phyloP scores from a whole-genome alignment of 2,797 vertebrate genomes.

The Cyprinodon diabolis region DNA sequence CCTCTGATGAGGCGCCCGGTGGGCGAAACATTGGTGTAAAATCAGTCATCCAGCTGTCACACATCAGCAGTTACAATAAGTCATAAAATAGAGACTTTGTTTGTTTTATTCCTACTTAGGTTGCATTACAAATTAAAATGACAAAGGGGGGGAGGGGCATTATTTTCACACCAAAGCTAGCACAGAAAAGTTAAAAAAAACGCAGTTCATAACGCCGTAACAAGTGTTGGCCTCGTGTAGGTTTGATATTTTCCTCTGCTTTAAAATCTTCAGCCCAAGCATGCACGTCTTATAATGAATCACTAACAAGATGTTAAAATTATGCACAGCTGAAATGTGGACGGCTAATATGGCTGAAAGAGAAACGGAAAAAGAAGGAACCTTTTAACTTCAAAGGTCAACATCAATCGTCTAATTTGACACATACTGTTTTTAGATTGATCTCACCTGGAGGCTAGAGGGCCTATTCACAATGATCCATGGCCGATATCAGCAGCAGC shows the following conservation, averaged over 20 bases:
- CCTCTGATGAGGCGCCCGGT: constrained; percentile 1
- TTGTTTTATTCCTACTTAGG: constrained; percentile 64
- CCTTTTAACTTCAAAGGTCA: constrained; percentile 33
- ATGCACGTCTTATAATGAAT: constrained; percentile 57
- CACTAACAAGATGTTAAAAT: constrained; percentile 55
- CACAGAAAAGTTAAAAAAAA: constrained; percentile 56
- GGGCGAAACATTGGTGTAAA: constrained; percentile 42
- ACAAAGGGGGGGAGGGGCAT: constrained; percentile 30
- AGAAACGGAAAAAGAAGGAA: constrained; percentile 28
- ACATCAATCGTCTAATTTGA: constrained; percentile 57
- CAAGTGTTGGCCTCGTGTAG: constrained; percentile 36
- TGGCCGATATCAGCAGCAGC: constrained; percentile 59
- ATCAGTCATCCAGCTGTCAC: constrained; percentile 50
- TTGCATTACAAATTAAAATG: constrained; percentile 65
- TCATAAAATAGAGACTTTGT: constrained; percentile 53
- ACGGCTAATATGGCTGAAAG: constrained; percentile 35
- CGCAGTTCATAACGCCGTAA: constrained; percentile 48
- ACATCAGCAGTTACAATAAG: constrained; percentile 51
- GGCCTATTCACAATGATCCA: constrained; percentile 57
- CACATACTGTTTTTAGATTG: constrained; percentile 33
- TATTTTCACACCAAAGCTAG: constrained; percentile 59
- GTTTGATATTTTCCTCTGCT: constrained; percentile 24
- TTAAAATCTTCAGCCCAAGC: constrained; percentile 49
- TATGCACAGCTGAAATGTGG: constrained; percentile 44
- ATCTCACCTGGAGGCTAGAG: constrained; percentile 35